Evolutionary conservation across 2,113 vertebrate species (phyloP).

Genomic region (Ochotona princeps): DNA sequence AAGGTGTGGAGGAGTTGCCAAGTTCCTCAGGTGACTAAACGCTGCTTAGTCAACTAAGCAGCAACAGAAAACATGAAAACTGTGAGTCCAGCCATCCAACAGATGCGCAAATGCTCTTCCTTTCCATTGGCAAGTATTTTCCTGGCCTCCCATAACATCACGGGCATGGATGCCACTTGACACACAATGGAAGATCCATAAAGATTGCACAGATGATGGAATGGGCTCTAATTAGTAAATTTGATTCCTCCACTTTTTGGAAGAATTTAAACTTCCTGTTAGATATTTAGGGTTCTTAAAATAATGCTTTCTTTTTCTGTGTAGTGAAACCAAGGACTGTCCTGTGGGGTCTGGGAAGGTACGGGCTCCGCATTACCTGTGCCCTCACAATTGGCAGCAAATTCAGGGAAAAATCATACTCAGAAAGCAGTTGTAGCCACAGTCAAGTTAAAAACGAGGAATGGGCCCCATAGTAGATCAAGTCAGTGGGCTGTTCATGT

Average conservation of each 20-base stretch:
- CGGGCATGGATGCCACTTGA: rapidly evolving
- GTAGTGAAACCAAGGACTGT: background rate
- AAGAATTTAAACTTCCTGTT: background rate
- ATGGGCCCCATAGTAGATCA: too few species aligned
- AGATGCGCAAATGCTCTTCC: background rate
- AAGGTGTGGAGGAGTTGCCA: background rate
- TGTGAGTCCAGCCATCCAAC: rapidly evolving
- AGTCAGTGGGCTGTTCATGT: background rate
- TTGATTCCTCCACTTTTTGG: background rate
- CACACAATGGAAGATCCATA: background rate
- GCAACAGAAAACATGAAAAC: background rate
- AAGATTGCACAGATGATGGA: background rate
- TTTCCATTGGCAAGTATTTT: too few species aligned
- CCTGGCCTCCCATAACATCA: background rate
- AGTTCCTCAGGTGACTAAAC: rapidly evolving
- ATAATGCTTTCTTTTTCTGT: background rate
- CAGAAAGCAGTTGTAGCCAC: background rate
- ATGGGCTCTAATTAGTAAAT: background rate
- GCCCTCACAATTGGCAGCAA: background rate
- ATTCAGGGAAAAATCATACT: background rate
- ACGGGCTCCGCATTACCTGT: rapidly evolving
- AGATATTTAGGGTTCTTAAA: background rate
- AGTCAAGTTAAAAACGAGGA: background rate
- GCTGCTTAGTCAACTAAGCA: background rate
- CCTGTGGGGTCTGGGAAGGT: background rate